Evolutionary conservation across 2,888 invertebrate genomes (phyloP).

Genomic region (Nasonovia ribisnigri): DNA sequence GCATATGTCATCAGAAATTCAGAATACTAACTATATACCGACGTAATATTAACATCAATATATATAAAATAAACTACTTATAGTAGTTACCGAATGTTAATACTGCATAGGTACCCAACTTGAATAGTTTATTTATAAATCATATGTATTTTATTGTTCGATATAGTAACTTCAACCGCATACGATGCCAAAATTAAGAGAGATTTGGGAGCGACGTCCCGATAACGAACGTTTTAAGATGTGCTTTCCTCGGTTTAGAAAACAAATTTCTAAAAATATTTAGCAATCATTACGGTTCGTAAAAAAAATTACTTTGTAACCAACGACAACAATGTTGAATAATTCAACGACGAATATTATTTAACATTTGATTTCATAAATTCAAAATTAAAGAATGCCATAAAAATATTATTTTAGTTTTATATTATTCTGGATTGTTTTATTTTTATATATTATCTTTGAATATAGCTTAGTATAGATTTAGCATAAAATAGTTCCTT

Average conservation of each 20-base stretch:
- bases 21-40: not conserved
- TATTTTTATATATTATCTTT: not conserved
- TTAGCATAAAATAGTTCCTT: not conserved
- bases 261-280: conserved; percentile 12
- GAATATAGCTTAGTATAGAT: not conserved
- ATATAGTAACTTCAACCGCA: not conserved
- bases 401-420: not conserved
- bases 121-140: not conserved
- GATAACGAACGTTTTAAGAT: not conserved
- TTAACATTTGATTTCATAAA: not conserved
- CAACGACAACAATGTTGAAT: not conserved
- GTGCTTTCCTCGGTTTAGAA: not conserved
- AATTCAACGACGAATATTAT: not conserved
- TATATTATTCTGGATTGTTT: not conserved
- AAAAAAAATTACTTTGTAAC: not conserved
- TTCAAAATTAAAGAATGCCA: not conserved
- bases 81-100: not conserved
- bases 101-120: not conserved
- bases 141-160: not conserved
- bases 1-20: not conserved
- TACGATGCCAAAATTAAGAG: conserved; percentile 6
- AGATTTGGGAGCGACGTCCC: not conserved
- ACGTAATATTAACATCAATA: not conserved
- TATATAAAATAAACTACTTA: not conserved
- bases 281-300: not conserved